These are phyloP conservation scores for Cyclargus thomasi DNA, from an alignment of 1,140 invertebrate genomes.

Conservation along the genomic window DNA sequence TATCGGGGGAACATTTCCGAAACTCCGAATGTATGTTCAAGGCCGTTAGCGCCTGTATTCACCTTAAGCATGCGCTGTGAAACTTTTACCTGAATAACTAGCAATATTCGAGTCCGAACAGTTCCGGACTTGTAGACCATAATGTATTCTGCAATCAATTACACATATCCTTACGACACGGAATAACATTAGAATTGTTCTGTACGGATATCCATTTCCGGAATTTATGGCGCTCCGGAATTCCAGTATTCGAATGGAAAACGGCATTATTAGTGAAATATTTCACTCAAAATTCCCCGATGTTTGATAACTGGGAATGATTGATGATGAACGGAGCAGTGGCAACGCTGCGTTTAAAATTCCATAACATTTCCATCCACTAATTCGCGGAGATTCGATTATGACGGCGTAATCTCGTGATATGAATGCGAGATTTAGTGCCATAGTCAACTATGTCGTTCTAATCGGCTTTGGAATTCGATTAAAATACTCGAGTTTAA, in stretches of 20 bases:
- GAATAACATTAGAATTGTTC: constrained; percentile 19
- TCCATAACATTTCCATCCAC: background rate
- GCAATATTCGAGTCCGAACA: background rate
- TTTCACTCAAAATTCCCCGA: constrained; percentile 16
- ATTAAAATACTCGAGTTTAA: too few species aligned
- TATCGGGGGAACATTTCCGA: too few species aligned
- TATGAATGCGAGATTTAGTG: background rate
- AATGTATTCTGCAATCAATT: constrained; percentile 13
- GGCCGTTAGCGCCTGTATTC: too few species aligned
- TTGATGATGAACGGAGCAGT: constrained; percentile 14
- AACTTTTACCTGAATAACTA: too few species aligned
- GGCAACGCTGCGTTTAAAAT: constrained; percentile 10
- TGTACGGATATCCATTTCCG: background rate
- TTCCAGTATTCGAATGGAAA: constrained; percentile 18
- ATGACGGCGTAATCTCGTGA: background rate
- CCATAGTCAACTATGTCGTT: too few species aligned
- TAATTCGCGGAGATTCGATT: constrained; percentile 6
- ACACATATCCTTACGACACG: constrained; percentile 9
- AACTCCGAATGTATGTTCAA: too few species aligned
- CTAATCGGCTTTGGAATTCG: too few species aligned
- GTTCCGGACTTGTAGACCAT: background rate
- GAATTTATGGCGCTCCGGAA: background rate
- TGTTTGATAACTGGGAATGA: constrained; percentile 15
- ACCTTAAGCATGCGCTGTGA: too few species aligned
- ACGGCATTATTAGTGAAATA: constrained; percentile 23